These are phyloP conservation scores for Dipodomys merriami DNA, from an alignment of 2,113 vertebrate species.

Conservation along the genomic window DNA sequence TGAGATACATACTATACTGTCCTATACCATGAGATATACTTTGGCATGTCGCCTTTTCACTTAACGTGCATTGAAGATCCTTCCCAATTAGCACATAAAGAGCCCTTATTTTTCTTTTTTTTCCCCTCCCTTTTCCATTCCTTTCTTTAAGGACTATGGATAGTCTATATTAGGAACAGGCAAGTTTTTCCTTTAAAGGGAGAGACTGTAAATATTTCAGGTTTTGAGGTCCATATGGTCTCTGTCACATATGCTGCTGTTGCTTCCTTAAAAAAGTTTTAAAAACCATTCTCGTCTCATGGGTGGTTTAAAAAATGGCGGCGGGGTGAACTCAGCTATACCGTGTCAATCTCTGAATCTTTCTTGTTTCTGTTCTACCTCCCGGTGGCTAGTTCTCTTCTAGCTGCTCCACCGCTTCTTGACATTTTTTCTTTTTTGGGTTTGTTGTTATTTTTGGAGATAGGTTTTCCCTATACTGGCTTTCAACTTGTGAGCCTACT, in stretches of 20 bases:
- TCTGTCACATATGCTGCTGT: constrained; percentile 66
- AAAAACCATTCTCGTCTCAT: constrained; percentile 42
- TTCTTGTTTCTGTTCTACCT: neutral
- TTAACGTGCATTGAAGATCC: constrained; percentile 1
- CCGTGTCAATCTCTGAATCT: neutral
- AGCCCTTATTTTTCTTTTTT: neutral
- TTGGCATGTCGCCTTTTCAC: constrained; percentile 30
- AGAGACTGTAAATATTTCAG: constrained; percentile 77
- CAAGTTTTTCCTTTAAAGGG: constrained; percentile 60
- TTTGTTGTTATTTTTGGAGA: too few relatives aligned
- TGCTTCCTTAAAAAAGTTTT: constrained; percentile 38
- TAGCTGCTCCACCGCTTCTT: neutral
- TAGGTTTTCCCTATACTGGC: too few relatives aligned
- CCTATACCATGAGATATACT: neutral
- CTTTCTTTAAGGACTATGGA: constrained; percentile 58
- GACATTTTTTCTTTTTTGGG: too few relatives aligned
- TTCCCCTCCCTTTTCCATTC: neutral
- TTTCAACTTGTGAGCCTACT: too few relatives aligned
- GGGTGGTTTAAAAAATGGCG: neutral
- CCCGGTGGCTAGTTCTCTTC: neutral
- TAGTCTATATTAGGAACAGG: constrained; percentile 53
- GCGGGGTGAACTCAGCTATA: neutral
- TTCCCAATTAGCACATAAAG: neutral
- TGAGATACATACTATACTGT: neutral
- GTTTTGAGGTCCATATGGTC: constrained; percentile 65